Evolutionary conservation across 2,888 invertebrate genomes (phyloP).

Genomic region (Dolomedes plantarius): DNA sequence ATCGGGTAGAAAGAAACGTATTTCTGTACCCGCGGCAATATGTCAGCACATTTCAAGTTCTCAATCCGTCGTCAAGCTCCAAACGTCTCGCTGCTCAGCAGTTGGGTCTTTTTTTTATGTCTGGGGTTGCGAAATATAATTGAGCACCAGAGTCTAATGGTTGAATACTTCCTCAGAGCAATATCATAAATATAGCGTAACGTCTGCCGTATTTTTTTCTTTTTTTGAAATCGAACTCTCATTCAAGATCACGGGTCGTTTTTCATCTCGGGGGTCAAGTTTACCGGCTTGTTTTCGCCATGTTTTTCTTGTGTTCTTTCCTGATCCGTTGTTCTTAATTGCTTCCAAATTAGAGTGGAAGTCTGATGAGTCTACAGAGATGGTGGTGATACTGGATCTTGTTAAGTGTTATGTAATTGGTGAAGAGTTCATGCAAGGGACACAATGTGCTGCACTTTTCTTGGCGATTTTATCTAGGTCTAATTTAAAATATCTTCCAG

Average conservation of each 20-base stretch:
- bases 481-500: too few relatives aligned
- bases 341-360: background rate
- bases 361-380: background rate
- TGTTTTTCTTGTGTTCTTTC: too few relatives aligned
- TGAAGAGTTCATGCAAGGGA: too few relatives aligned
- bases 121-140: background rate
- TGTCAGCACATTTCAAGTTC: background rate
- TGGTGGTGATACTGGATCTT: background rate
- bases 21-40: background rate
- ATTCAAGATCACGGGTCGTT: constrained; percentile 3
- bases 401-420: background rate
- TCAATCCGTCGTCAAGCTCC: background rate
- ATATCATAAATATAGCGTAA: background rate
- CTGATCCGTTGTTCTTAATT: background rate
- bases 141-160: background rate
- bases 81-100: background rate
- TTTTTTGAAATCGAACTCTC: constrained; percentile 11
- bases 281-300: background rate
- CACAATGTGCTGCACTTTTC: too few relatives aligned
- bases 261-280: background rate
- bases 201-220: background rate
- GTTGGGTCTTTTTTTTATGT: too few relatives aligned
- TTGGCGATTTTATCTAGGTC: too few relatives aligned
- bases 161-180: background rate
- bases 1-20: too few relatives aligned